These are phyloP conservation scores for Chloroclystis v-ata DNA, from an alignment of 2,888 invertebrate genomes.

Conservation along the genomic window DNA sequence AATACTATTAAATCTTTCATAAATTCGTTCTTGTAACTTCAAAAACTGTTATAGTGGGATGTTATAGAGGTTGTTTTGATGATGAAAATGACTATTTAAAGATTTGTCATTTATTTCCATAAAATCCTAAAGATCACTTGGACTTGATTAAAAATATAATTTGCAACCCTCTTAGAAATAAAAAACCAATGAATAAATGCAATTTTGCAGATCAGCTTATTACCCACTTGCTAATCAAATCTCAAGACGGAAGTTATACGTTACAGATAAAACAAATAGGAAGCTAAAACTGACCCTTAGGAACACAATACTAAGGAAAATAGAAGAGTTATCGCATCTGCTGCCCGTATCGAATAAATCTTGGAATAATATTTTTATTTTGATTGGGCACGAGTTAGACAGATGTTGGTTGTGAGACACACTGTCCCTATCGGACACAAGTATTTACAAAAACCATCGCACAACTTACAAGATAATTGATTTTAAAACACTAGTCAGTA, in stretches of 20 bases:
- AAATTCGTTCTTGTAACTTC: too few species aligned
- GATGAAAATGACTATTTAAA: too few species aligned
- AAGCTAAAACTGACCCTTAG: constrained; percentile 71
- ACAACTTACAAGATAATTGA: not conserved
- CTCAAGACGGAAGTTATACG: constrained; percentile 5
- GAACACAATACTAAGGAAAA: constrained; percentile 71
- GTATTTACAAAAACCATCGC: not conserved
- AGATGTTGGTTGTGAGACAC: constrained; percentile 60
- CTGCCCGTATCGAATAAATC: constrained; percentile 75
- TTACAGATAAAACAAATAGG: constrained; percentile 47
- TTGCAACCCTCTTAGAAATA: too few species aligned
- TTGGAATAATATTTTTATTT: constrained; percentile 78
- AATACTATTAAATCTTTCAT: too few species aligned
- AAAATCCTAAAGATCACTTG: too few species aligned
- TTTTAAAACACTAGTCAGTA: too few species aligned
- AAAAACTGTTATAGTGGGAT: too few species aligned
- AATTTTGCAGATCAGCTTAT: not conserved
- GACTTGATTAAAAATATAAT: too few species aligned
- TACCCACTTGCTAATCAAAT: not conserved
- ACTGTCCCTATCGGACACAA: constrained; percentile 29
- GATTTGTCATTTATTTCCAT: too few species aligned
- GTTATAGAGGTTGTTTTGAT: too few species aligned
- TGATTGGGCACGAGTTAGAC: constrained; percentile 73
- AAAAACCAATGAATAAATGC: not conserved
- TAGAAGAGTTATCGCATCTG: constrained; percentile 70